phyloP scores from a whole-genome alignment of 2,797 vertebrate species.

The Microchirus variegatus region DNA sequence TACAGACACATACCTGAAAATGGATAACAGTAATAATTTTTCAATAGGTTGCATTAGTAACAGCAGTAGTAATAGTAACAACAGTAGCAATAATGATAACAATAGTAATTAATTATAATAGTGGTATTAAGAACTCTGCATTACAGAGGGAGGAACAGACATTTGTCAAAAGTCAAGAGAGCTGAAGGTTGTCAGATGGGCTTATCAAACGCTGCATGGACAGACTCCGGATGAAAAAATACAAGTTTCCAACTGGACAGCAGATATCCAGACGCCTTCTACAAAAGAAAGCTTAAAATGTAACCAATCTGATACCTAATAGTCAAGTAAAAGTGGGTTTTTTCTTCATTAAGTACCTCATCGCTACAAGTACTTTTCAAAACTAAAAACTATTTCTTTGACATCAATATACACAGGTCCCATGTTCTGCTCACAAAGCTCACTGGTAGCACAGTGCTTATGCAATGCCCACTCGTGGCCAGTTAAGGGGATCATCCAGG shows the following conservation, averaged over 20 bases:
- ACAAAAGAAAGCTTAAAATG: constrained; percentile 70
- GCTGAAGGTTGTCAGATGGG: constrained; percentile 68
- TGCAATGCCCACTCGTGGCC: constrained; percentile 61
- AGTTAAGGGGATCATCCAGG: constrained; percentile 55
- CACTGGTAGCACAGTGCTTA: constrained; percentile 57
- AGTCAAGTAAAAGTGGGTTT: constrained; percentile 52
- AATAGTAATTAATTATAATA: constrained; percentile 81
- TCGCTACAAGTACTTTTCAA: constrained; percentile 55
- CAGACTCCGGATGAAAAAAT: constrained; percentile 74
- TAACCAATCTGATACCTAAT: constrained; percentile 62
- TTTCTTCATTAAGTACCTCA: constrained; percentile 55
- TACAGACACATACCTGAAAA: constrained; percentile 84
- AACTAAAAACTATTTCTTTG: constrained; percentile 51
- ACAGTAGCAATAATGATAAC: constrained; percentile 81
- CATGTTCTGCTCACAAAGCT: constrained; percentile 54
- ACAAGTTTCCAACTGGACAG: constrained; percentile 69
- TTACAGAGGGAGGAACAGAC: constrained; percentile 77
- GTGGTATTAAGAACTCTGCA: constrained; percentile 80
- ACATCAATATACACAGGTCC: constrained; percentile 65
- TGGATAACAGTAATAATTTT: constrained; percentile 83
- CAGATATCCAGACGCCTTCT: constrained; percentile 61
- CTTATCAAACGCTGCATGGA: constrained; percentile 75
- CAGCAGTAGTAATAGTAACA: constrained; percentile 82
- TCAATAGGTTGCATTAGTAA: constrained; percentile 83
- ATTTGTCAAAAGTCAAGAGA: constrained; percentile 75